Conservation (phyloP, 2,797 vertebrate species). For the Gymnothorax reevesii region DNA sequence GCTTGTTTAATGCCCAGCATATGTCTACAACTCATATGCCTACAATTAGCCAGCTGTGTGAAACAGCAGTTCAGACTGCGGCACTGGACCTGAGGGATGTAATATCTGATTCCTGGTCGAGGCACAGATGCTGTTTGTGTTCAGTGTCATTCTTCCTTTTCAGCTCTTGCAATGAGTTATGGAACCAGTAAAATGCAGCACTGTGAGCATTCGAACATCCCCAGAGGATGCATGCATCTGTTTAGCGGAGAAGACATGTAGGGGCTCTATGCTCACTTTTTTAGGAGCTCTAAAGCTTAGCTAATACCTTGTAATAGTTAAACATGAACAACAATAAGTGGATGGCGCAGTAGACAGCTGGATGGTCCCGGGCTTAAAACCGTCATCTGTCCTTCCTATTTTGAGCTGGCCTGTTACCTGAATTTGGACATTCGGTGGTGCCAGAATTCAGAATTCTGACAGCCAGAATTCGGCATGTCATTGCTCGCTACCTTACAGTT, state of each 20-base stretch:
- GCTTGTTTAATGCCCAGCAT: constrained; percentile 5
- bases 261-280: too few species aligned
- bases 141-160: neutral
- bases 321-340: too few species aligned
- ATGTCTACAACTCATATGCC: neutral
- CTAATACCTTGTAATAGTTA: too few species aligned
- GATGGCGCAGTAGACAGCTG: too few species aligned
- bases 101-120: neutral
- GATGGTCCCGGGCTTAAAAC: too few species aligned
- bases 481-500: too few species aligned
- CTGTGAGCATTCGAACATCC: neutral
- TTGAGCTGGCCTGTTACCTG: too few species aligned
- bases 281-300: too few species aligned
- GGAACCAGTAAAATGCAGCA: neutral
- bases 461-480: too few species aligned
- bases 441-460: too few species aligned
- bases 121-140: constrained; percentile 1
- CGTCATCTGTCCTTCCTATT: too few species aligned
- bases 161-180: neutral
- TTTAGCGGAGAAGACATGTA: neutral
- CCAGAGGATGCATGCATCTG: constrained; percentile 10
- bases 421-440: too few species aligned
- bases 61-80: neutral
- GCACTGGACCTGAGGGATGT: constrained; percentile 6
- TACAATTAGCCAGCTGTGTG: constrained; percentile 9